These are phyloP conservation scores for Eulemur rufifrons DNA, from an alignment of 2,113 vertebrate genomes.

Conservation along the genomic window DNA sequence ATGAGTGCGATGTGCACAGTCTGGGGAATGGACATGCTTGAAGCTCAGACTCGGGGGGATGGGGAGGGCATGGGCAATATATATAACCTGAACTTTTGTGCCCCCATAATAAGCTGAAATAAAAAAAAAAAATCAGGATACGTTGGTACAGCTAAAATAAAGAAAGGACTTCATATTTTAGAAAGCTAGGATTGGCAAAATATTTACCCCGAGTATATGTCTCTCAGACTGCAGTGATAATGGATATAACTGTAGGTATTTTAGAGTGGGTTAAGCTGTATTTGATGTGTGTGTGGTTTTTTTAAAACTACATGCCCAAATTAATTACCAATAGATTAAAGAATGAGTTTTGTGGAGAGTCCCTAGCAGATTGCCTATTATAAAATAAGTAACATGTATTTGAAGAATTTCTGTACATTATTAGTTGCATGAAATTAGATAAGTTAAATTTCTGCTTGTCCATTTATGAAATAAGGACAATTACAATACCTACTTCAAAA, in stretches of 20 bases:
- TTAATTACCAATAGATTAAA: neutral
- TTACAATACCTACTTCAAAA: neutral
- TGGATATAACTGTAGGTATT: neutral
- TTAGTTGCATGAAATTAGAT: neutral
- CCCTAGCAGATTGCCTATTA: neutral
- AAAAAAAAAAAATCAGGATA: neutral
- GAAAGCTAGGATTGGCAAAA: neutral
- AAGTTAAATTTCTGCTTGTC: neutral
- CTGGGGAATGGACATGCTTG: too few species aligned
- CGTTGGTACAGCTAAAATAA: neutral
- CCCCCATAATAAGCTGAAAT: too few species aligned
- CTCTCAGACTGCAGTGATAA: neutral
- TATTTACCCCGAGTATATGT: neutral
- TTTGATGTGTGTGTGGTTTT: neutral
- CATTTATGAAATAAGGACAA: neutral
- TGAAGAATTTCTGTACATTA: neutral
- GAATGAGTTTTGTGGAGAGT: neutral
- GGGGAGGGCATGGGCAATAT: too few species aligned
- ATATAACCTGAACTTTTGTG: too few species aligned
- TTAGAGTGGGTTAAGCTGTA: neutral
- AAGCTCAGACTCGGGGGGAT: too few species aligned
- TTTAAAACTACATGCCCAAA: neutral
- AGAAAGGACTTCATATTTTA: neutral
- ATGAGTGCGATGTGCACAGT: too few species aligned
- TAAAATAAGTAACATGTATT: neutral